Conservation (phyloP, 2,113 vertebrate genomes). For the Cyphomyrus discorhynchus region DNA sequence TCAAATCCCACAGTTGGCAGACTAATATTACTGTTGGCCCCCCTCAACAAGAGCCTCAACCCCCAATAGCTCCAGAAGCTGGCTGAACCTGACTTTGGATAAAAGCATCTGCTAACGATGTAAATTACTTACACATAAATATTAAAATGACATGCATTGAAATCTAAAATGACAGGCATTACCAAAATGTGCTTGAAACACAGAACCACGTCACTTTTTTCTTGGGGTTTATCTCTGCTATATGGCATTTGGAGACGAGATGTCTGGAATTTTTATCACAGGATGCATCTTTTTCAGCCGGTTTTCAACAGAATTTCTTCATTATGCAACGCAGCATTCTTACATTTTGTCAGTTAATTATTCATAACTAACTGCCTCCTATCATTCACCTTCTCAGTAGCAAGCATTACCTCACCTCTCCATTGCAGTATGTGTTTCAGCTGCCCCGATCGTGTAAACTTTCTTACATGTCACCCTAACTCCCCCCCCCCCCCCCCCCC, state of each 20-base stretch:
- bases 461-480: neutral
- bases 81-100: neutral
- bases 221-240: neutral
- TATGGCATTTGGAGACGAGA: neutral
- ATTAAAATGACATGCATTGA: neutral
- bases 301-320: neutral
- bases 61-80: neutral
- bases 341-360: neutral
- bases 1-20: neutral
- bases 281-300: neutral
- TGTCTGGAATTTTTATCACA: neutral
- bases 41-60: neutral
- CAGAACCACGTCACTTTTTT: neutral
- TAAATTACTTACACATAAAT: neutral
- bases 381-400: neutral
- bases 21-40: neutral
- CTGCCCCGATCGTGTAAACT: neutral
- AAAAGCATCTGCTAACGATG: neutral
- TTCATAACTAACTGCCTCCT: neutral
- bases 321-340: neutral
- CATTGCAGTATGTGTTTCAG: neutral
- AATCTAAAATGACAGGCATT: neutral
- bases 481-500: no score
- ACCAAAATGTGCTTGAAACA: neutral
- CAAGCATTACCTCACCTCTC: neutral